phyloP scores from a whole-genome alignment of 2,113 vertebrate genomes.

The Nesogale talazaci region DNA sequence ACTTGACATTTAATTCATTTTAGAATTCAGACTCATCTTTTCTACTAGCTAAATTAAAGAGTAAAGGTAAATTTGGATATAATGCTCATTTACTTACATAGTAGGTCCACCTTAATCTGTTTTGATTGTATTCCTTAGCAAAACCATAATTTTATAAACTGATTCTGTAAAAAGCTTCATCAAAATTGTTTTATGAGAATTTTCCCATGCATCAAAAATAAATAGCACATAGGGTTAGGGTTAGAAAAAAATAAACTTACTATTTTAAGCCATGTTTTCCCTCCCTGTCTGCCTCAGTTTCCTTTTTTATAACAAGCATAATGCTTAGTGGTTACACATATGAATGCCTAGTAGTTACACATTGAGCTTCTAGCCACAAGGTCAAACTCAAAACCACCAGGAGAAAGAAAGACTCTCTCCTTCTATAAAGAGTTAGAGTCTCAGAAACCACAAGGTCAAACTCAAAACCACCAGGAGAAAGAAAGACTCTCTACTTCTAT shows the following conservation, averaged over 20 bases:
- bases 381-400: too few species aligned
- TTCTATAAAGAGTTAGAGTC: too few species aligned
- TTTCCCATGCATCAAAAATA: neutral
- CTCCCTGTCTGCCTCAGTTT: constrained; percentile 14
- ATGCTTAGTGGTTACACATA: too few species aligned
- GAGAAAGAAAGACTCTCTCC: too few species aligned
- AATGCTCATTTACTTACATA: neutral
- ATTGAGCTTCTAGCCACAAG: too few species aligned
- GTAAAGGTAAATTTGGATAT: neutral
- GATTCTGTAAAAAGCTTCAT: neutral
- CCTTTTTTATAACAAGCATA: neutral
- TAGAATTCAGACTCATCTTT: neutral
- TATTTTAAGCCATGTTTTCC: neutral
- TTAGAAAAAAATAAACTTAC: neutral
- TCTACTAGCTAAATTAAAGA: neutral
- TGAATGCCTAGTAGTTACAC: too few species aligned
- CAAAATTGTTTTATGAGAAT: neutral
- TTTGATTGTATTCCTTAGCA: constrained; percentile 9
- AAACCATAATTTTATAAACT: neutral
- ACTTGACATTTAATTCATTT: neutral
- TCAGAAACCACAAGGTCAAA: too few species aligned
- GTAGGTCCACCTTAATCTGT: neutral
- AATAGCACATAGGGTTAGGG: neutral
- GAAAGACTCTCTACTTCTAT: too few species aligned
- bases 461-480: too few species aligned